Evolutionary conservation across 2,113 vertebrate genomes (phyloP).

Genomic region (Calyptommatus sinebrachiatus): DNA sequence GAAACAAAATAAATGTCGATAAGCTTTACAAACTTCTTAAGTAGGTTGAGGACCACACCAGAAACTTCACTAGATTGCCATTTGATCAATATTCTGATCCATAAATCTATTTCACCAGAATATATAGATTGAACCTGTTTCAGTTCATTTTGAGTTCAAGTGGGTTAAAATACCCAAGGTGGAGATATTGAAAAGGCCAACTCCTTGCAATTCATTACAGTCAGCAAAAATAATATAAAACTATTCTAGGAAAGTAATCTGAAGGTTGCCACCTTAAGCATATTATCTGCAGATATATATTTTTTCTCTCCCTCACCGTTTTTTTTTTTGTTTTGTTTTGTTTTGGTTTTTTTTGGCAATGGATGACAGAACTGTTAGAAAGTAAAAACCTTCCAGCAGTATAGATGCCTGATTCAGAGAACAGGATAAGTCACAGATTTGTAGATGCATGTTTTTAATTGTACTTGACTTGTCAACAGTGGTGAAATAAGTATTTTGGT

Average conservation of each 20-base stretch:
- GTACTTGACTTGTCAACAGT: not conserved
- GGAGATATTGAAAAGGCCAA: not conserved
- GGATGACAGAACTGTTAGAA: not conserved
- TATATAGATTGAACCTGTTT: not conserved
- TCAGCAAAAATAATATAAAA: slow-evolving; percentile 4
- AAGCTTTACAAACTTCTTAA: slow-evolving; percentile 1
- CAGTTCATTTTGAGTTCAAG: not conserved
- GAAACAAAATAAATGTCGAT: not conserved
- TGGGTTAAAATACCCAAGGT: not conserved
- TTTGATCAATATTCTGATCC: not conserved
- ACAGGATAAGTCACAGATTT: not conserved
- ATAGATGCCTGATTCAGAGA: not conserved
- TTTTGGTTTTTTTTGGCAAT: no score
- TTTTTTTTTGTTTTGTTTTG: no score
- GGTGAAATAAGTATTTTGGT: not conserved
- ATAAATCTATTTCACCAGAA: not conserved
- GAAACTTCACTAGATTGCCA: not conserved
- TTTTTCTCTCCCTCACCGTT: no score
- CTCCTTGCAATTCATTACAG: not conserved
- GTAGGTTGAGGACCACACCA: not conserved
- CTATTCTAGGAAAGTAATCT: not conserved
- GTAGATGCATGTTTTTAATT: no score
- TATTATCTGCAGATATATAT: not conserved
- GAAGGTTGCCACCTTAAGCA: not conserved
- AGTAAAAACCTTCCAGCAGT: not conserved